phyloP scores from a whole-genome alignment of 2,888 invertebrate species.

The Polymixis lichenea region DNA sequence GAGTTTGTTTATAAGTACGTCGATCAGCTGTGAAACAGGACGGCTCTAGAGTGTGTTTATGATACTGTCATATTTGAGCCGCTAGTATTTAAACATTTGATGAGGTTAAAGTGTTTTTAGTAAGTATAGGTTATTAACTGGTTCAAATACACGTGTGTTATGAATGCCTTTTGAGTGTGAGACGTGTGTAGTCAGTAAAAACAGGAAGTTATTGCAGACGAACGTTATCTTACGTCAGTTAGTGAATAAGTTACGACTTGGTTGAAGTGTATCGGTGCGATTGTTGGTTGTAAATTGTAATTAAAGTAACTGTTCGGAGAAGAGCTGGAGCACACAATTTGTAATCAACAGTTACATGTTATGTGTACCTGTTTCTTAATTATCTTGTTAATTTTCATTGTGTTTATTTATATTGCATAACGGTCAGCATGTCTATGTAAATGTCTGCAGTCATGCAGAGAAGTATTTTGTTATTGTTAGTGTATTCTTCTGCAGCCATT shows the following conservation, averaged over 20 bases:
- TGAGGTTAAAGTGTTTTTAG: constrained; percentile 53
- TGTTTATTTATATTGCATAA: constrained; percentile 29
- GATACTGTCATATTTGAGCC: constrained; percentile 59
- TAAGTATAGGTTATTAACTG: constrained; percentile 36
- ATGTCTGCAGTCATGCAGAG: constrained; percentile 21
- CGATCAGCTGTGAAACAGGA: constrained; percentile 80
- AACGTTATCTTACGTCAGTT: constrained; percentile 58
- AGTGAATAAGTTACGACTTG: constrained; percentile 56
- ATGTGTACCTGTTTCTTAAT: constrained; percentile 37
- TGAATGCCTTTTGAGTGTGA: constrained; percentile 48
- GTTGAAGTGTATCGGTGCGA: constrained; percentile 37
- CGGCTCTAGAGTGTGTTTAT: constrained; percentile 63
- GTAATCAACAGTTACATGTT: constrained; percentile 43
- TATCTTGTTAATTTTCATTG: constrained; percentile 24
- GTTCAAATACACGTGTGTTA: constrained; percentile 53
- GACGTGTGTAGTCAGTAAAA: constrained; percentile 45
- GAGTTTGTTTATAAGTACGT: constrained; percentile 80
- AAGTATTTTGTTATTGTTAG: constrained; percentile 50
- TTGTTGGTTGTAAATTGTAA: constrained; percentile 55
- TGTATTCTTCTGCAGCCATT: constrained; percentile 26
- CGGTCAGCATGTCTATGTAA: constrained; percentile 15
- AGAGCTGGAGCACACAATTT: constrained; percentile 21
- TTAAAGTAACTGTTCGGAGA: constrained; percentile 53
- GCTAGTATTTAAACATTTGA: constrained; percentile 52
- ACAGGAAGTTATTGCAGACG: constrained; percentile 60